These are phyloP conservation scores for Microtus oregoni DNA, from an alignment of 2,113 vertebrate species.

Conservation along the genomic window DNA sequence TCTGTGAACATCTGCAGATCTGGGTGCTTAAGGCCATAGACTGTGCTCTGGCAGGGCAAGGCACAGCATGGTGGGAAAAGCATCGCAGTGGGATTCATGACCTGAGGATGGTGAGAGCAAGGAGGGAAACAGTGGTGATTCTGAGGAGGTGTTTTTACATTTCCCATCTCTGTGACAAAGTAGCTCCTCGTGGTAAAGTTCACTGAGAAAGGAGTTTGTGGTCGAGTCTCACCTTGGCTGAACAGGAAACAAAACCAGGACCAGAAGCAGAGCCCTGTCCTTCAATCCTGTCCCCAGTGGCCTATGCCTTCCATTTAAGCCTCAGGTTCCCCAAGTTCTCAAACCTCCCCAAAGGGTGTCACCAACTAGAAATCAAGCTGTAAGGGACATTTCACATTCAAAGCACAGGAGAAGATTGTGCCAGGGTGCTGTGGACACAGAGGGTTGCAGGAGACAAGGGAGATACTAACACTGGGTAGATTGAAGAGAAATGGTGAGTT, in stretches of 20 bases:
- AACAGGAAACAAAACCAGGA: neutral
- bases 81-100: accelerated
- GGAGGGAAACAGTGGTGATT: neutral
- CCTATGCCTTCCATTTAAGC: neutral
- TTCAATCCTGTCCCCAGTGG: neutral
- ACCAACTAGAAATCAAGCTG: neutral
- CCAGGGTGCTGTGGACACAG: neutral
- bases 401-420: no score
- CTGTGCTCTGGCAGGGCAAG: neutral
- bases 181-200: neutral
- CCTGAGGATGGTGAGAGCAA: neutral
- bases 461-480: no score
- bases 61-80: neutral
- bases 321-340: no score
- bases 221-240: neutral
- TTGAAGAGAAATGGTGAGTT: neutral
- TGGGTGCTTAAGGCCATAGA: neutral
- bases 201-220: neutral
- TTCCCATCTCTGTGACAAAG: neutral
- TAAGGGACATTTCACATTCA: neutral
- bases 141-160: neutral
- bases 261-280: neutral
- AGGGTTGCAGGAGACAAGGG: neutral
- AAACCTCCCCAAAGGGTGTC: neutral
- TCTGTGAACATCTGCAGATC: accelerated